These are phyloP conservation scores for Clarias magur DNA, from an alignment of 2,113 vertebrate genomes.

Conservation along the genomic window DNA sequence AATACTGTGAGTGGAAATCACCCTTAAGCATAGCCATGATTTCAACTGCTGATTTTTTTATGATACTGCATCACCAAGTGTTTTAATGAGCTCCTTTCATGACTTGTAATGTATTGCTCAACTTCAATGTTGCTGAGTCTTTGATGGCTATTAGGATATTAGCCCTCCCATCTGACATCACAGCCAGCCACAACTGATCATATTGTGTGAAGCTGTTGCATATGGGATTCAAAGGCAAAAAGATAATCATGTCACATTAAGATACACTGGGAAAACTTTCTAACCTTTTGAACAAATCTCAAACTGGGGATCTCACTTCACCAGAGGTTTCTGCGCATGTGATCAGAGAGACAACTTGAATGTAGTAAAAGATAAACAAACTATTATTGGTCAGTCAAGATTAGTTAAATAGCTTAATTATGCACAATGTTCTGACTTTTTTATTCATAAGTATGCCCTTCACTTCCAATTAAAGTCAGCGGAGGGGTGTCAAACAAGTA, in stretches of 20 bases:
- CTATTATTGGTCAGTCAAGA: background rate
- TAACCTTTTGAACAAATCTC: background rate
- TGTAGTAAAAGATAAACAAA: constrained; percentile 18
- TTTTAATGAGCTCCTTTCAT: no score
- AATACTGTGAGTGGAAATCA: no score
- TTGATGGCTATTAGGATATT: background rate
- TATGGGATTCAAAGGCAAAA: background rate
- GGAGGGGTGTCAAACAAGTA: constrained; percentile 25
- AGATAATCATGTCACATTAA: background rate
- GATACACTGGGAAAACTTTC: background rate
- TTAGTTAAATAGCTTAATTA: constrained; percentile 44
- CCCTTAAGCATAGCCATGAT: no score
- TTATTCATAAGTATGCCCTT: constrained; percentile 14
- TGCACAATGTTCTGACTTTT: constrained; percentile 36
- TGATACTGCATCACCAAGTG: no score
- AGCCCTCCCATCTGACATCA: background rate
- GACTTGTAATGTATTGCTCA: background rate
- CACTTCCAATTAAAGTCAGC: constrained; percentile 42
- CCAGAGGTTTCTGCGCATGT: background rate
- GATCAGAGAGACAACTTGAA: background rate
- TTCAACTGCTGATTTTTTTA: no score
- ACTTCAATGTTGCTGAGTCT: background rate
- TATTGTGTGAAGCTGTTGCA: background rate
- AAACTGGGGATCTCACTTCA: background rate
- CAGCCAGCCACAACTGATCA: background rate